Conservation (phyloP, 2,888 invertebrate genomes). For the Thymelicus lineola region DNA sequence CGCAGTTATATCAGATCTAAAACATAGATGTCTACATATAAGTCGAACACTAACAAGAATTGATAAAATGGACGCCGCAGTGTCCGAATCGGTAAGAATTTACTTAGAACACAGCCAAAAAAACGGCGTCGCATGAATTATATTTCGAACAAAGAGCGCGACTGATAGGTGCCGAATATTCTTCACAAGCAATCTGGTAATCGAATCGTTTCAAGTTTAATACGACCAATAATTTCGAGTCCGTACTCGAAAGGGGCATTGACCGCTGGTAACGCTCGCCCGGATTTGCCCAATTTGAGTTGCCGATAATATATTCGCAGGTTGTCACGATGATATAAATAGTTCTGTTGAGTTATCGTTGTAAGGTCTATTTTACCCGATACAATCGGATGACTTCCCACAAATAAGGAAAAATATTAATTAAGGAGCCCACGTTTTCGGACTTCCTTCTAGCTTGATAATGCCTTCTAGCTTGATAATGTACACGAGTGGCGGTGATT, state of each 20-base stretch:
- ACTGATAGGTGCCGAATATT: conserved; percentile 38
- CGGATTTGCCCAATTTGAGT: conserved; percentile 15
- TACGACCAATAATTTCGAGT: conserved; percentile 44
- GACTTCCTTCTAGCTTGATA: no score
- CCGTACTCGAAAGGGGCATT: conserved; percentile 39
- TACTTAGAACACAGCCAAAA: conserved; percentile 32
- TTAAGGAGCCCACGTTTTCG: no score
- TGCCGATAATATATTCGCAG: conserved; percentile 6
- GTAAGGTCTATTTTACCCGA: no score
- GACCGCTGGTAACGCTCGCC: conserved; percentile 33
- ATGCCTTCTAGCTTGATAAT: no score
- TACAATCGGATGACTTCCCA: no score
- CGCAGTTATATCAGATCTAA: no score
- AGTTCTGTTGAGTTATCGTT: neutral
- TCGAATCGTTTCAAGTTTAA: conserved; percentile 43
- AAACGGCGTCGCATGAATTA: conserved; percentile 32
- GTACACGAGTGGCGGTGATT: no score
- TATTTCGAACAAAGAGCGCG: conserved; percentile 39
- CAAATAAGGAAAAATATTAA: no score
- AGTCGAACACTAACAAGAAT: neutral
- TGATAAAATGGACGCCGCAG: neutral
- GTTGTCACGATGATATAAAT: conserved; percentile 19
- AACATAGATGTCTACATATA: conserved; percentile 15
- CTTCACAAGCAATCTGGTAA: conserved; percentile 39
- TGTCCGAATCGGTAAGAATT: neutral